These are phyloP conservation scores for Scaptomyza hsui DNA, from an alignment of 1,140 invertebrate species.

Conservation along the genomic window DNA sequence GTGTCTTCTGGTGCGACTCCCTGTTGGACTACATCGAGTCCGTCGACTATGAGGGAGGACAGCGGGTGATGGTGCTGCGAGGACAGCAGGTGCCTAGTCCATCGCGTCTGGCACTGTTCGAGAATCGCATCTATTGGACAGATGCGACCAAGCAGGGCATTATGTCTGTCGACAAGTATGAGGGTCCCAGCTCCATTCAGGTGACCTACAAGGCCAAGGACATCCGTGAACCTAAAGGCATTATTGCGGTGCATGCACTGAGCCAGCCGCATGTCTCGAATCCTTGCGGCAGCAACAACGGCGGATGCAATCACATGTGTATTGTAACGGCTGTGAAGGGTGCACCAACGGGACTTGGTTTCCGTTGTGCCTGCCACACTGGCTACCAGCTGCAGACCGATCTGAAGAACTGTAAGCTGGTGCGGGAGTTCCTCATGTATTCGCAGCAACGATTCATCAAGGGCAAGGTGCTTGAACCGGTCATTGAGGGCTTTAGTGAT, in stretches of 20 bases:
- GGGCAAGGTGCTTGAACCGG: conserved; percentile 95
- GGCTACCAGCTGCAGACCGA: conserved; percentile 92
- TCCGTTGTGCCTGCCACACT: conserved; percentile 96
- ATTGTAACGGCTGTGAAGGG: conserved; percentile 92
- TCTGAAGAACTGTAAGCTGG: conserved; percentile 92
- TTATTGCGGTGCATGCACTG: conserved; percentile 92
- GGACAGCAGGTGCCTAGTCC: conserved; percentile 95
- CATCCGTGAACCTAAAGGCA: conserved; percentile 92
- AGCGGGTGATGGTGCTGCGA: conserved; percentile 90
- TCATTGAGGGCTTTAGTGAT: conserved; percentile 95
- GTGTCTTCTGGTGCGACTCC: conserved; percentile 98
- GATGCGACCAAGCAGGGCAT: conserved; percentile 98
- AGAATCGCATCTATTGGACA: conserved; percentile 97
- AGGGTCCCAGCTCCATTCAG: conserved; percentile 90
- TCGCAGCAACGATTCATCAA: conserved; percentile 98
- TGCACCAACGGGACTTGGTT: conserved; percentile 92
- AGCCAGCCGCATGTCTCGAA: conserved; percentile 91
- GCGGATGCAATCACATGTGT: conserved; percentile 97
- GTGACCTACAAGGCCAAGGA: conserved; percentile 92
- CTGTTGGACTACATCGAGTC: conserved; percentile 98
- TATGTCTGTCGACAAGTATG: conserved; percentile 95
- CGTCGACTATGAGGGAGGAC: conserved; percentile 95
- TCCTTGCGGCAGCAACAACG: conserved; percentile 95
- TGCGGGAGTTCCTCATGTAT: conserved; percentile 97
- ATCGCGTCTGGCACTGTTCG: conserved; percentile 93